phyloP scores from a whole-genome alignment of 2,888 invertebrate genomes.

The Rhamnusium bicolor region DNA sequence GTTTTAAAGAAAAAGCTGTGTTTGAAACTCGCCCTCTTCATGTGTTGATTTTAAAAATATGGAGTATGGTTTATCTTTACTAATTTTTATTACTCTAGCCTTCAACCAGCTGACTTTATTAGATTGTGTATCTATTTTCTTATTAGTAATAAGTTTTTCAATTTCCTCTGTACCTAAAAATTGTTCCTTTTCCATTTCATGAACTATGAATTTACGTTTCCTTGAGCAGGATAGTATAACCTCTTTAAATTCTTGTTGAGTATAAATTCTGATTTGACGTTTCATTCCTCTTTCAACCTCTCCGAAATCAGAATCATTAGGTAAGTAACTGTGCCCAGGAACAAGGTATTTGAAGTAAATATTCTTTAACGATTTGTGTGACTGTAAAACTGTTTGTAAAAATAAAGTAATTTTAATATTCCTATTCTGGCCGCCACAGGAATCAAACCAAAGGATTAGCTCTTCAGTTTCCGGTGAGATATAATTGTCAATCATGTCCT shows the following conservation, averaged over 20 bases:
- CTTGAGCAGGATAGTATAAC: background rate
- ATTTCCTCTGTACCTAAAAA: background rate
- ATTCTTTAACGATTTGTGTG: background rate
- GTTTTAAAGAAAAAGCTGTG: too few relatives aligned
- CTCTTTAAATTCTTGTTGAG: background rate
- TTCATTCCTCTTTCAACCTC: background rate
- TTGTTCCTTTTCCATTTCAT: background rate
- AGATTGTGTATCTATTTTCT: background rate
- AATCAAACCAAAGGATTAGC: too few relatives aligned
- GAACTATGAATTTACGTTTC: background rate
- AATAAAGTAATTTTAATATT: too few relatives aligned
- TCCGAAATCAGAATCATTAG: background rate
- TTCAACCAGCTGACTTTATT: background rate
- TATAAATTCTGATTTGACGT: background rate
- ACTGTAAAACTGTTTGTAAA: background rate
- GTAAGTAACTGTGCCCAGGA: background rate
- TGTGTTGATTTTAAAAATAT: too few relatives aligned
- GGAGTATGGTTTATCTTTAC: background rate
- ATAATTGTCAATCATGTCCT: too few relatives aligned
- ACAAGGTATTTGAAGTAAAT: background rate
- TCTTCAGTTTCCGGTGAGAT: too few relatives aligned
- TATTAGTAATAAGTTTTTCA: background rate
- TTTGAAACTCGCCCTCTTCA: too few relatives aligned
- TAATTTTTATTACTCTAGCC: background rate
- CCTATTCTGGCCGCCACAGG: too few relatives aligned